phyloP scores from a whole-genome alignment of 1,140 invertebrate genomes.

The Tenebrio molitor region DNA sequence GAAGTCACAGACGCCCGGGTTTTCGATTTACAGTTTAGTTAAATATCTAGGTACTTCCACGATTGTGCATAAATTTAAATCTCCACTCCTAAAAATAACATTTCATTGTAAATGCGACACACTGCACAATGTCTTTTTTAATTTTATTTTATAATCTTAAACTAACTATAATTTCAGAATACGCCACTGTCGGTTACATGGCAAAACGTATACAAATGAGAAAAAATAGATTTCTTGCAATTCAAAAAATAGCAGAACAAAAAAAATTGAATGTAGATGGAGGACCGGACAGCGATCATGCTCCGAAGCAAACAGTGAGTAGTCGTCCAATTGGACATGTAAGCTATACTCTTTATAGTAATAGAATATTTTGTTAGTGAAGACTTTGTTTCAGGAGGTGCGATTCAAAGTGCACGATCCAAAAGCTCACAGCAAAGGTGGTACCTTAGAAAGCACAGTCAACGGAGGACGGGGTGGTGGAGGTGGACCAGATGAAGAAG shows the following conservation, averaged over 20 bases:
- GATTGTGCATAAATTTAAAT: no score
- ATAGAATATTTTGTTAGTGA: constrained; percentile 71
- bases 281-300: constrained; percentile 78
- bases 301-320: constrained; percentile 83
- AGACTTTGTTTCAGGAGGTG: constrained; percentile 89
- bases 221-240: constrained; percentile 88
- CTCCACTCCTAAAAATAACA: no score
- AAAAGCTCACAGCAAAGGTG: constrained; percentile 91
- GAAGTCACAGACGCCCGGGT: no score
- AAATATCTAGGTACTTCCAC: no score
- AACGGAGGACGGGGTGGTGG: constrained; percentile 80
- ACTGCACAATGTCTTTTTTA: no score
- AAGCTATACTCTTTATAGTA: neutral
- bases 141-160: no score
- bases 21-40: no score
- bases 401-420: constrained; percentile 94
- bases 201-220: constrained; percentile 96
- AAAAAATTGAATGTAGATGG: constrained; percentile 85
- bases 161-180: no score
- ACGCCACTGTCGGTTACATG: constrained; percentile 95
- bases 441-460: constrained; percentile 90
- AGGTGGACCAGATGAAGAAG: constrained; percentile 76
- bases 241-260: constrained; percentile 91
- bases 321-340: constrained; percentile 66
- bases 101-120: no score